Conservation (phyloP, 2,797 vertebrate genomes). For the Esox lucius region DNA sequence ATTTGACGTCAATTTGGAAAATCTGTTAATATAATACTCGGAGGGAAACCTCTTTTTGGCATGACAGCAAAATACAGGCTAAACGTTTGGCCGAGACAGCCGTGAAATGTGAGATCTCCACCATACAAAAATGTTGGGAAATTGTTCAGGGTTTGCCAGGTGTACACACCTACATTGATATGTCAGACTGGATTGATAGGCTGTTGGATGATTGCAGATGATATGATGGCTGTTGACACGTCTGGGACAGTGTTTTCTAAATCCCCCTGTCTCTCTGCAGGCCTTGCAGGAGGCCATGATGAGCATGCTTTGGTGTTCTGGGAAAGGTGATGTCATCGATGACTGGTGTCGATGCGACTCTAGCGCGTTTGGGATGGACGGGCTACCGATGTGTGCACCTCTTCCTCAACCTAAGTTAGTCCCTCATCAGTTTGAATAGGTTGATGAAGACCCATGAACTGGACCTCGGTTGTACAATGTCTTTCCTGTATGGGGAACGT, state of each 20-base stretch:
- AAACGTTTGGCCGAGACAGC: background rate
- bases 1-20: background rate
- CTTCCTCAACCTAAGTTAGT: conserved; percentile 90
- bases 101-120: background rate
- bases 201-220: background rate
- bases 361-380: conserved; percentile 89
- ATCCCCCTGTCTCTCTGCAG: conserved; percentile 58
- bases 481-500: no score
- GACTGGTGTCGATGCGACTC: conserved; percentile 99
- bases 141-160: background rate
- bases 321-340: conserved; percentile 94
- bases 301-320: conserved; percentile 96
- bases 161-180: background rate
- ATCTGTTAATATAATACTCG: background rate
- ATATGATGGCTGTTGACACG: background rate
- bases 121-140: background rate
- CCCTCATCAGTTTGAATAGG: background rate
- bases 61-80: background rate
- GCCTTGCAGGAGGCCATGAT: conserved; percentile 94
- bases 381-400: conserved; percentile 93
- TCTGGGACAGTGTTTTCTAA: background rate
- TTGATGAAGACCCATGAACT: no score
- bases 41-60: background rate
- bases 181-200: background rate
- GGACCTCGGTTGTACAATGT: no score